These are phyloP conservation scores for Leptobrachium leishanense DNA, from an alignment of 2,113 vertebrate genomes.

Conservation along the genomic window DNA sequence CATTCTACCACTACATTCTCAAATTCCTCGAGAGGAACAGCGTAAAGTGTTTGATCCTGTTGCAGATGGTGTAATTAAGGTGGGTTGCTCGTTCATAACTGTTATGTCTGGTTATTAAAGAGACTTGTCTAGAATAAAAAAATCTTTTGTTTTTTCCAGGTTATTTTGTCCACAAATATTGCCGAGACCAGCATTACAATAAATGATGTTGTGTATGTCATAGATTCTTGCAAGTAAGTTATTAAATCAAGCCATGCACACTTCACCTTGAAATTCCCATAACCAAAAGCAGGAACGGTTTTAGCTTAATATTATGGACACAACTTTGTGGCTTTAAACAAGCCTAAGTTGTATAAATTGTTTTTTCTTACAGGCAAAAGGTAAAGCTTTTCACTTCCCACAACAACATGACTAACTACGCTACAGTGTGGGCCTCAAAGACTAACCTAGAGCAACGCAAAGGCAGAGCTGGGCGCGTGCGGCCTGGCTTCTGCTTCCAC, in stretches of 20 bases:
- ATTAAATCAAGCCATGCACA: background rate
- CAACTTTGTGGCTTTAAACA: too few species aligned
- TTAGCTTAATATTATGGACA: too few species aligned
- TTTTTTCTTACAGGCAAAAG: conserved; percentile 78
- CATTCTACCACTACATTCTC: conserved; percentile 91
- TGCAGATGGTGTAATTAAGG: conserved; percentile 82
- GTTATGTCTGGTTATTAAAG: too few species aligned
- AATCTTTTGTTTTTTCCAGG: conserved; percentile 63
- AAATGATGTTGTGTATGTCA: conserved; percentile 94
- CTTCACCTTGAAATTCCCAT: background rate
- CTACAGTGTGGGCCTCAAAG: conserved; percentile 96
- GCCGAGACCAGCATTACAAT: conserved; percentile 97
- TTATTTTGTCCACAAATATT: conserved; percentile 96
- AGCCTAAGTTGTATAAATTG: background rate
- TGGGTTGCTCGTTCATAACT: conserved; percentile 28
- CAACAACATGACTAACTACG: conserved; percentile 98
- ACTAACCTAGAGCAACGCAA: conserved; percentile 96
- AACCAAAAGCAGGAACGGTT: too few species aligned
- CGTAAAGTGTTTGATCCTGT: conserved; percentile 88
- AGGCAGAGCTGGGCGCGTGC: conserved; percentile 85
- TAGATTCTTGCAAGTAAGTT: conserved; percentile 98
- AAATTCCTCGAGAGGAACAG: conserved; percentile 93
- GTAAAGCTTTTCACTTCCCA: conserved; percentile 96
- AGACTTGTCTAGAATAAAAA: too few species aligned
- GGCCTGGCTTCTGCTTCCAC: conserved; percentile 90